Conservation (phyloP, 2,888 invertebrate genomes). For the Tenthredo notha region DNA sequence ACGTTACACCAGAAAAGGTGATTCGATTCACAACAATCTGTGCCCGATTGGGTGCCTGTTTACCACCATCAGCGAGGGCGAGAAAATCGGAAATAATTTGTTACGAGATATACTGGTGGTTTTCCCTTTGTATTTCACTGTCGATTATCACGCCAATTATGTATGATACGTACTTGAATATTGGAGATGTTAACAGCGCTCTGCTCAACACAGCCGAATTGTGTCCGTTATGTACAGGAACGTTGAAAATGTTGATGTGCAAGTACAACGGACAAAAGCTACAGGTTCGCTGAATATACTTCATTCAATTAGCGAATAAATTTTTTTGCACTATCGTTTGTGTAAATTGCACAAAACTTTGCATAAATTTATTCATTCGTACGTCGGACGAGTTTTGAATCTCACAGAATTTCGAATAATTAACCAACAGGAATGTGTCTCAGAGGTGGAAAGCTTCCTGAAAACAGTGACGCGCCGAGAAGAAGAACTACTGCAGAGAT, state of each 20-base stretch:
- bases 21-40: background rate
- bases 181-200: background rate
- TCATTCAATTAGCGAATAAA: background rate
- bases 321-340: background rate
- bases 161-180: slow-evolving; percentile 11
- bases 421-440: slow-evolving; percentile 1
- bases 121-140: background rate
- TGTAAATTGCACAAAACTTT: background rate
- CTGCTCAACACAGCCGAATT: background rate
- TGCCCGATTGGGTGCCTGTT: slow-evolving; percentile 8
- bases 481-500: slow-evolving; percentile 4
- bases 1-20: background rate
- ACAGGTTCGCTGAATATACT: background rate
- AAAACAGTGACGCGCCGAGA: background rate
- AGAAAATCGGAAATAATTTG: background rate
- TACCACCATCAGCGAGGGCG: background rate
- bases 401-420: background rate
- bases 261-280: slow-evolving; percentile 16
- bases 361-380: background rate
- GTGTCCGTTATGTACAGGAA: slow-evolving; percentile 8
- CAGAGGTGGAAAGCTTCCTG: background rate
- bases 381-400: background rate
- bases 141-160: background rate
- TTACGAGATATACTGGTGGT: background rate
- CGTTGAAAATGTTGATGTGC: slow-evolving; percentile 21